Evolutionary conservation across 2,113 vertebrate genomes (phyloP).

Genomic region (Pelmatolapia mariae): DNA sequence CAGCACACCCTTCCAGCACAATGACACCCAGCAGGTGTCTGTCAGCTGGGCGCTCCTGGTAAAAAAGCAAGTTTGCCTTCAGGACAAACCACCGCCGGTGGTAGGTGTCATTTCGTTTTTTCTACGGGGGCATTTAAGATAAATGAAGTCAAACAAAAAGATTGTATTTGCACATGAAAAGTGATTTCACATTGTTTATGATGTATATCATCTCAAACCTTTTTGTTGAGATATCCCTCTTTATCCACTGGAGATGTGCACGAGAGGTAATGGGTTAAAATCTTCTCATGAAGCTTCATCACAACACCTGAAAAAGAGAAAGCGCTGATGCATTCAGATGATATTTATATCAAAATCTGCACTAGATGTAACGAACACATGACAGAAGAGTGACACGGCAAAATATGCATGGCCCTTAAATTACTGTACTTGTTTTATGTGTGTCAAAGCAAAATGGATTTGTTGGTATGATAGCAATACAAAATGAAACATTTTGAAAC

Average conservation of each 20-base stretch:
- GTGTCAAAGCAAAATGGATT: background rate
- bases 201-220: constrained; percentile 42
- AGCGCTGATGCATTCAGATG: background rate
- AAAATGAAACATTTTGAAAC: background rate
- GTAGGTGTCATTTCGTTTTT: constrained; percentile 64
- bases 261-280: constrained; percentile 63
- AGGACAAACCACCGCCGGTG: constrained; percentile 75
- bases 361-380: background rate
- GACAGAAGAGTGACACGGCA: background rate
- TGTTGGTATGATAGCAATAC: background rate
- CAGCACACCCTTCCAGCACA: constrained; percentile 75
- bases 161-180: background rate
- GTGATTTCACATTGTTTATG: background rate
- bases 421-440: background rate
- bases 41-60: constrained; percentile 70
- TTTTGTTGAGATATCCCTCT: constrained; percentile 77
- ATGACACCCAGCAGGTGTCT: constrained; percentile 72
- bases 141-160: background rate
- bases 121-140: constrained; percentile 9
- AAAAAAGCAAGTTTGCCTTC: constrained; percentile 78
- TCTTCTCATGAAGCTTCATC: constrained; percentile 76
- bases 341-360: background rate
- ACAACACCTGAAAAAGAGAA: constrained; percentile 17
- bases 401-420: background rate
- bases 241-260: constrained; percentile 67